Evolutionary conservation across 2,888 invertebrate genomes (phyloP).

Genomic region (Harpagoxenus sublaevis): DNA sequence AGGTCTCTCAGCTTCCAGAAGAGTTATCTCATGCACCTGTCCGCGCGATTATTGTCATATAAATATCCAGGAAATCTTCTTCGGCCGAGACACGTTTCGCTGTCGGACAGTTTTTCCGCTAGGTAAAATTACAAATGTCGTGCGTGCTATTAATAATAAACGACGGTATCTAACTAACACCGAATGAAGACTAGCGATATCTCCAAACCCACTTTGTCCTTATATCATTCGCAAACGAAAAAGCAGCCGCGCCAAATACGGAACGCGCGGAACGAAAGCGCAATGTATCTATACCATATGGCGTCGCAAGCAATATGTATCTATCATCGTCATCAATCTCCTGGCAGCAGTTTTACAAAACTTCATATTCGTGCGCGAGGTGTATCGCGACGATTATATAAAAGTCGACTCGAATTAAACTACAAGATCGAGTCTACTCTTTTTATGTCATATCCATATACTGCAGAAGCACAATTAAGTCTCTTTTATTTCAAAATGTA

Average conservation of each 20-base stretch:
- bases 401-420: background rate
- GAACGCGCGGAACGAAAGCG: conserved; percentile 5
- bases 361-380: background rate
- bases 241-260: conserved; percentile 29
- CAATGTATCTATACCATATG: conserved; percentile 42
- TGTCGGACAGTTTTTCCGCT: conserved; percentile 25
- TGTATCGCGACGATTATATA: background rate
- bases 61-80: conserved; percentile 17
- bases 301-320: conserved; percentile 27
- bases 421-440: background rate
- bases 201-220: conserved; percentile 13
- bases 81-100: background rate
- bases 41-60: conserved; percentile 23
- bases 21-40: conserved; percentile 47
- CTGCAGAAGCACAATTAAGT: background rate
- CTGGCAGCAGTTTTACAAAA: background rate
- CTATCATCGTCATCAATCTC: conserved; percentile 20
- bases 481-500: background rate
- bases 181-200: conserved; percentile 21
- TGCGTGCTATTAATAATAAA: conserved; percentile 37
- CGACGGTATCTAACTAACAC: conserved; percentile 1
- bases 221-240: conserved; percentile 32
- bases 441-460: background rate
- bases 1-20: background rate
- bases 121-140: conserved; percentile 18